Base-by-base conservation (phyloP, 2,797 vertebrate genomes). In the Notamacropus eugenii region DNA sequence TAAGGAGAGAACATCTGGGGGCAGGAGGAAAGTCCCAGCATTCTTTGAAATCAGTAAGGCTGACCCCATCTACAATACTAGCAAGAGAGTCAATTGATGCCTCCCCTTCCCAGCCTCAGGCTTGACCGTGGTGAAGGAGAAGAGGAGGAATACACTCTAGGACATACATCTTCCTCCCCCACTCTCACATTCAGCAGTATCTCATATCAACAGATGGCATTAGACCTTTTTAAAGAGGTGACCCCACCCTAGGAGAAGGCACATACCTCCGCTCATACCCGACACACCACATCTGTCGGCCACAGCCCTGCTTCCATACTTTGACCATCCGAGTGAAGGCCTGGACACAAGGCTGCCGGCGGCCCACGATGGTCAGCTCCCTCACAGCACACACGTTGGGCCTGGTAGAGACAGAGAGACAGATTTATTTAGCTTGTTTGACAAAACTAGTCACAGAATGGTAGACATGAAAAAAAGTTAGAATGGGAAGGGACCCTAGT, bases 251-350 rank as follows among this genome's bases (percentile, higher is more conserved):
- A 54, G 34, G 52, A 54, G 34, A 27, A 4, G 0, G 10, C 57
- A 98, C 99, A 5, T 98, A 99, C 99, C 99, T 99, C 54, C 99
- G 98, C 98, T 99, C 99, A 0, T 99, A 99, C 96, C 99, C 98
- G 29, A 98, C 24, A 90, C 99, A 99, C 99, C 99, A 99, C 0
- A 97, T 97, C 96, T 99, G 99, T 31, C 98, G 98, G 8, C 97
- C 98, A 0, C 99, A 99, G 98, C 98, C 99, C 11, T 99, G 99
- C 97, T 98, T 99, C 99, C 99, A 99, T 94, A 99, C 98, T 90
- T 98, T 99, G 96, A 99, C 99, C 57, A 98, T 97, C 5, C 98
- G 99, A 93, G 98, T 99, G 97, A 99, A 99, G 90, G 99, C 99
- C 97, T 98, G 99, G 96, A 99, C 98, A 0, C 99, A 99, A 0